phyloP scores from a whole-genome alignment of 2,888 invertebrate species.

The Pandemis cinnamomeana region DNA sequence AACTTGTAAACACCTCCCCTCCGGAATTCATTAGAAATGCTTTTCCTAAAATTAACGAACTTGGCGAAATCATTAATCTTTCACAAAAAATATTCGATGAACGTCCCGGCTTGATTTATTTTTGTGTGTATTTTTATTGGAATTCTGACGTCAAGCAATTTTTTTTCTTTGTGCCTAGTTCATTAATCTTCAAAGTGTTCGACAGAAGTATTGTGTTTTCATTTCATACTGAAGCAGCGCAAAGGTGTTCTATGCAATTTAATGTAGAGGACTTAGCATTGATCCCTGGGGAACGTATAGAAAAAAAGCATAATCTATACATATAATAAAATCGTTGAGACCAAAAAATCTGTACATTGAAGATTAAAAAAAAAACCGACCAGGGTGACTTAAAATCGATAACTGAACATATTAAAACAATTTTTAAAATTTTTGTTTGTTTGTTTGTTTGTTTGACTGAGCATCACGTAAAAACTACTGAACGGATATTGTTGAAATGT shows the following conservation, averaged over 20 bases:
- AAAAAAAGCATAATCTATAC: too few species aligned
- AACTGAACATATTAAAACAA: too few species aligned
- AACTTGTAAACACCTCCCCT: slow-evolving; percentile 35
- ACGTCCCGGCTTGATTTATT: slow-evolving; percentile 29
- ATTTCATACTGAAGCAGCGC: not conserved
- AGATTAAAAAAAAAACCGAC: too few species aligned
- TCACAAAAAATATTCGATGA: slow-evolving; percentile 36
- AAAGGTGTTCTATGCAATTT: not conserved
- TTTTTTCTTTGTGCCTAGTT: not conserved
- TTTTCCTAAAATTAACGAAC: slow-evolving; percentile 35
- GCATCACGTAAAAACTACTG: too few species aligned
- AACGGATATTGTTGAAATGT: too few species aligned
- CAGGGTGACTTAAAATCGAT: too few species aligned
- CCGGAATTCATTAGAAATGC: slow-evolving; percentile 36
- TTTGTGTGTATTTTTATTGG: slow-evolving; percentile 22
- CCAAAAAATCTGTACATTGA: too few species aligned
- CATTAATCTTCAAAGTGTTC: slow-evolving; percentile 8
- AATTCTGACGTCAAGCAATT: slow-evolving; percentile 11
- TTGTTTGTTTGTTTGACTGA: too few species aligned
- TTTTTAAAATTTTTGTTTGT: too few species aligned
- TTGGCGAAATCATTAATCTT: slow-evolving; percentile 34
- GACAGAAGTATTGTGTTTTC: not conserved
- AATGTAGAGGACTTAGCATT: not conserved
- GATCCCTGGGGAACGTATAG: not conserved
- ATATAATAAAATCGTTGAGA: too few species aligned